Percentiles rank a stretch among this genome's conserved stretches.
Conservation (phyloP, 2,888 invertebrate species). For the Sphecodes monilicornis region DNA sequence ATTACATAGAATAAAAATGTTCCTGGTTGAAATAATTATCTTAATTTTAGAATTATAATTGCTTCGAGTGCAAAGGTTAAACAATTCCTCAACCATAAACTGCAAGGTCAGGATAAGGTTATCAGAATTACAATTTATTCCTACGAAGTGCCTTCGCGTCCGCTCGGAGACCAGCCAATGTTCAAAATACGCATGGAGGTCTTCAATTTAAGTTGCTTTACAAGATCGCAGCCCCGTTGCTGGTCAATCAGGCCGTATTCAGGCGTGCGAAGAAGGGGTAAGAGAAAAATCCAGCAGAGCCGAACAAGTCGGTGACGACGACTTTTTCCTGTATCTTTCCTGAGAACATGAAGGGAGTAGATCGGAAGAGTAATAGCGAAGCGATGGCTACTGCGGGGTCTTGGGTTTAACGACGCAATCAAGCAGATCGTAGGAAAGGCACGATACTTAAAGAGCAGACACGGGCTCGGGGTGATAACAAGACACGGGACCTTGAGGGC, state of each 20-base stretch:
- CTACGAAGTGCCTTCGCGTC: too few species aligned
- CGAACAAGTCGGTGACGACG: neutral
- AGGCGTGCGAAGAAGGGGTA: neutral
- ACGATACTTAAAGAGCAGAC: slow-evolving; percentile 59
- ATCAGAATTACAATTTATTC: too few species aligned
- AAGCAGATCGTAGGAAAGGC: slow-evolving; percentile 59
- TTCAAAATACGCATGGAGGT: too few species aligned
- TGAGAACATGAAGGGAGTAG: neutral
- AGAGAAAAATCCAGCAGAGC: neutral
- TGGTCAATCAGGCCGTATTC: neutral
- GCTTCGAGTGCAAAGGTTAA: too few species aligned
- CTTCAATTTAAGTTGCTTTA: neutral
- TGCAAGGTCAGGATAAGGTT: too few species aligned
- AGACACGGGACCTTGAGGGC: slow-evolving; percentile 63
- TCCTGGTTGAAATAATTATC: too few species aligned
- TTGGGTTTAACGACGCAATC: slow-evolving; percentile 60
- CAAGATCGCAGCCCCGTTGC: neutral
- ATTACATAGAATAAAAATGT: too few species aligned
- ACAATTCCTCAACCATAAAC: too few species aligned
- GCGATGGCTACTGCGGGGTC: slow-evolving; percentile 34
- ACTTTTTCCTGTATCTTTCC: neutral
- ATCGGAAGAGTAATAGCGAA: slow-evolving; percentile 15
- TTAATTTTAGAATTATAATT: too few species aligned
- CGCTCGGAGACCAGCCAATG: neutral
- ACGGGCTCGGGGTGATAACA: slow-evolving; percentile 60